Evolutionary conservation across 2,888 invertebrate genomes (phyloP).

Genomic region (Hydroisotoma schaefferi): DNA sequence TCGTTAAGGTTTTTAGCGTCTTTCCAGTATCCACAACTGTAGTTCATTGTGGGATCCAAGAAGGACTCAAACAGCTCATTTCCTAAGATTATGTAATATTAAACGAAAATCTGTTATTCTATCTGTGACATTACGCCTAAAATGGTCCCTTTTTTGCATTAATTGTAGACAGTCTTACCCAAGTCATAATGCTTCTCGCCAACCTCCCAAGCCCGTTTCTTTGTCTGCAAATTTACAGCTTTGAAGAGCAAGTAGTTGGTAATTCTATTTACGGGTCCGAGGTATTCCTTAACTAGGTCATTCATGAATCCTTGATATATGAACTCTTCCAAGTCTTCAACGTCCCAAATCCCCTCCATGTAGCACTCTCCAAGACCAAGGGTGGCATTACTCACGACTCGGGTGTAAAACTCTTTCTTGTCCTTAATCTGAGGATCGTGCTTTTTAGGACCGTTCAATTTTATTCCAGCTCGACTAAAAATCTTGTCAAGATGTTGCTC

Average conservation of each 20-base stretch:
- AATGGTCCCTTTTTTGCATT: too few relatives aligned
- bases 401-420: conserved; percentile 34
- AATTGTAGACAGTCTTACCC: conserved; percentile 10
- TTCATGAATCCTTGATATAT: conserved; percentile 28
- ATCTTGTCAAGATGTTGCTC: conserved; percentile 19
- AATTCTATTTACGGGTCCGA: conserved; percentile 32
- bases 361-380: conserved; percentile 41
- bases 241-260: conserved; percentile 37
- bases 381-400: conserved; percentile 29
- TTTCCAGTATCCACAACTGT: conserved; percentile 44
- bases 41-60: conserved; percentile 41
- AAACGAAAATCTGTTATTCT: background rate
- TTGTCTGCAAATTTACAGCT: conserved; percentile 39
- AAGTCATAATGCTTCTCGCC: conserved; percentile 41
- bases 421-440: conserved; percentile 34
- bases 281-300: conserved; percentile 26
- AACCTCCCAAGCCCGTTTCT: conserved; percentile 38
- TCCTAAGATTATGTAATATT: conserved; percentile 19
- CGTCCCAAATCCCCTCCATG: conserved; percentile 29
- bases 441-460: conserved; percentile 24
- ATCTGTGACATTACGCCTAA: too few relatives aligned
- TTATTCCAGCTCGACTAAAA: conserved; percentile 19
- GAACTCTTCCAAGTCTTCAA: conserved; percentile 36
- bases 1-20: conserved; percentile 36
- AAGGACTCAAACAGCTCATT: conserved; percentile 40